Base-by-base conservation (phyloP, 2,888 invertebrate genomes). In the Geophilus truncorum region DNA sequence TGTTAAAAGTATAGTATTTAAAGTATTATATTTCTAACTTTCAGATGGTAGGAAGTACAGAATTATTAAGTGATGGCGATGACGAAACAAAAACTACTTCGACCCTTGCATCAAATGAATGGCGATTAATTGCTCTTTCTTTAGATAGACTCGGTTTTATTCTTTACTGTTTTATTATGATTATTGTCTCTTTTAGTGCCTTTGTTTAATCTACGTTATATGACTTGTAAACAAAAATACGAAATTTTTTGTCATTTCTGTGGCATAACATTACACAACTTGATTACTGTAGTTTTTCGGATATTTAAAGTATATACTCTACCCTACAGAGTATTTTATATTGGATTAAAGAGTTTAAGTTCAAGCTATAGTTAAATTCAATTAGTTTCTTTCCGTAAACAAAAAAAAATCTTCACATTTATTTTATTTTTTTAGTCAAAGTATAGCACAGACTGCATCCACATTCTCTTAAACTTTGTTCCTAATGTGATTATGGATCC, bases 401-500 rank as follows among this genome's bases (percentile, higher is more conserved):
- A n/a, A n/a, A n/a, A n/a, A 21, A 21, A 57, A 21, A 57, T 21
- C 12, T 18, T 9, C n/a, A n/a, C n/a, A n/a, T 77, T 36, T 18
- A 77, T 77, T 62, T 12, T 70, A 62, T 77, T 81, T 23, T 85
- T 84, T 57, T 84, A 83, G 83, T 84, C 85, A 0, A 84, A 83
- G 62, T n/a, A n/a, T n/a, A 90, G 96, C 82, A 97, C 98, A 0
- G 98, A 99, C 86, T 98, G 98, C 87, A 99, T 99, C 88, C 98
- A 99, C 86, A 97, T 99, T 80, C 98, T 98, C 90, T 90, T 99
- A 80, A 98, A 98, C 89, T 98, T 99, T 86, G 96, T 98, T 23
- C 98, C 98, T n/a, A 97, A 97, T 0, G 95, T 98, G 81, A 95
- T 97, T 77, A 95, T 97, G 94, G 97, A 98, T 87, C 96, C 97